Percentiles rank a stretch among this genome's conserved stretches.
phyloP scores from a whole-genome alignment of 2,113 vertebrate genomes.

The Fregata magnificens region DNA sequence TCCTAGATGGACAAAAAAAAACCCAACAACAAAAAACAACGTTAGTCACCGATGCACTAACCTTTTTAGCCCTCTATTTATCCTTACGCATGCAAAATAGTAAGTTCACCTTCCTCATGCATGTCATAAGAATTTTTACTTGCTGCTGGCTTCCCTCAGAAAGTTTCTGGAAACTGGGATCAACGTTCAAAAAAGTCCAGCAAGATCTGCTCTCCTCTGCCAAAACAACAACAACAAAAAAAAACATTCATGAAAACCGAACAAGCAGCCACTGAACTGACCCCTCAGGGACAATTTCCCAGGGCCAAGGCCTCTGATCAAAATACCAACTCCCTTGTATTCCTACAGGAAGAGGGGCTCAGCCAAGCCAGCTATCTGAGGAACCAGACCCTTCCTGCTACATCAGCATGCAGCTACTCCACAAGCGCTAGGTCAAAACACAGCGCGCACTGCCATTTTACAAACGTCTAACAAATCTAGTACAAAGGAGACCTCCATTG shows the following conservation, averaged over 20 bases:
- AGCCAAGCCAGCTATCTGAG: slow-evolving; percentile 49
- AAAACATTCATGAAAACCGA: not conserved
- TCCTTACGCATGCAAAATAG: rapidly evolving
- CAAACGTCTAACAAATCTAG: not conserved
- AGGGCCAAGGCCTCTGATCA: slow-evolving; percentile 22
- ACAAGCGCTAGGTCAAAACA: not conserved
- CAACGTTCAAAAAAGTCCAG: not conserved
- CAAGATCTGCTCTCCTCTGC: not conserved
- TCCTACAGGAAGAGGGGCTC: slow-evolving; percentile 53
- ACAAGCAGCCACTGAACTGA: not conserved
- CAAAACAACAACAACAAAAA: not conserved
- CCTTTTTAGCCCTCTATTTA: not conserved
- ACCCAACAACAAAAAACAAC: not conserved
- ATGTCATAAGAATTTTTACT: not conserved
- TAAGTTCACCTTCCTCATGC: not conserved
- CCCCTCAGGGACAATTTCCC: slow-evolving; percentile 20
- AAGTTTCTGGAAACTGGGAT: not conserved
- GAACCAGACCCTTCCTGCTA: slow-evolving; percentile 72
- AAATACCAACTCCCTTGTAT: not conserved
- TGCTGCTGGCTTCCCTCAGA: not conserved
- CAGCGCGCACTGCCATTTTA: not conserved
- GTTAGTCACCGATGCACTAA: not conserved
- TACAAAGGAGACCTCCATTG: not conserved
- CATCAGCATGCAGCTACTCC: not conserved
- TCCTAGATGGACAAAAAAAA: not conserved